Evolutionary conservation across 1,140 invertebrate genomes (phyloP), one percentile per base, ranked within the genome.

Genomic region (Mamestra configurata): DNA sequence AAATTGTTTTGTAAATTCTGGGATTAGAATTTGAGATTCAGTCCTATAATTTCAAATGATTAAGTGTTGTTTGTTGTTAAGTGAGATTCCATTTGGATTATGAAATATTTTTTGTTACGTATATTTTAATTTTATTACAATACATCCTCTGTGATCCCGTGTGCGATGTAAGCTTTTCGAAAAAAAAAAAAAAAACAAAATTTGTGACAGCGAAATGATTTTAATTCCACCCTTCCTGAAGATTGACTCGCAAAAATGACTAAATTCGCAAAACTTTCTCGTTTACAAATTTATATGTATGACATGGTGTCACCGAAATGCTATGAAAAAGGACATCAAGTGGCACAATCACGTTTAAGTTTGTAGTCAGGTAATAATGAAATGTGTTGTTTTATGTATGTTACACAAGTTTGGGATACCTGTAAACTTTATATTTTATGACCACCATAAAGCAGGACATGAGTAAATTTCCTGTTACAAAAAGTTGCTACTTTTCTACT

Each of bases 311-410:
- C 27, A 31, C n/a, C 4, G n/a, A n/a, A 37, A 31, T n/a, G 27
- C 46, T 1, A 10, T 55, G 27, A 51, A 55, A 71, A 55, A 20
- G 31, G 51, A 51, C 66, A 49, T 70, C 61, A 51, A 31, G 22
- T 27, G 22, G 22, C 6, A 71, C 24, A 51, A 53, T 51, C 70
- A 22, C 27, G 35, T 55, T 37, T 22, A 35, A 55, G 24, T 37
- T 5, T 18, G 27, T 18, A 71, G 46, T 49, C 10, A 6, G 49
- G 70, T 31, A 40, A 72, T 72, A 49, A 53, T 15, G 70, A 72
- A 72, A 72, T 53, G 70, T 37, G 70, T 72, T 72, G 27, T 72
- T 72, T 72, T 55, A 72, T 57, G 40, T 70, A 53, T 64, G 46
- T 20, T 24, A 72, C 49, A 72, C 37, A 37, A 72, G 31, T 22